These are phyloP conservation scores for Onychomys arenicola DNA, from an alignment of 2,797 vertebrate species.

Conservation along the genomic window DNA sequence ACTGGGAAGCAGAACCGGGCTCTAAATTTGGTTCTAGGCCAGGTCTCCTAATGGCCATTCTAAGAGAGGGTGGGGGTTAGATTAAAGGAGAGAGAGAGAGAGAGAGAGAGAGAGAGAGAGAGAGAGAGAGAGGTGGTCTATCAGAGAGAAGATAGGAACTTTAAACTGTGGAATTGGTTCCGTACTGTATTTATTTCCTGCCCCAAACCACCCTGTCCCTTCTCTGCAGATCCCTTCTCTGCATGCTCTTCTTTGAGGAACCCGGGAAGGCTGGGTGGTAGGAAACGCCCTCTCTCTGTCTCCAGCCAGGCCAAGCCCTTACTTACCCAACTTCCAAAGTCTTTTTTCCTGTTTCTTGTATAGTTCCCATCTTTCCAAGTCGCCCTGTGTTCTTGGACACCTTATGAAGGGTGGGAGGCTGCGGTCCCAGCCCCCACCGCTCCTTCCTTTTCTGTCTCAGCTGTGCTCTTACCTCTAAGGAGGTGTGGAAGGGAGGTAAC, in stretches of 20 bases:
- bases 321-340: constrained; percentile 56
- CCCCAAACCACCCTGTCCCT: not conserved
- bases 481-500: constrained; percentile 73
- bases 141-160: not conserved
- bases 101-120: not conserved
- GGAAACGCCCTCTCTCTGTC: not conserved
- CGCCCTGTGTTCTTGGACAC: not conserved
- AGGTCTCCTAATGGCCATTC: not conserved
- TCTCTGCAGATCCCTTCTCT: not conserved
- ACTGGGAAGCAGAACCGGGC: not conserved
- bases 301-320: not conserved
- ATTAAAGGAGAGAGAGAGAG: not conserved
- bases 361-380: constrained; percentile 65
- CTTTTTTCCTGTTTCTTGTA: constrained; percentile 47
- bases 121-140: not conserved
- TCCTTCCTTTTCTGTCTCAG: constrained; percentile 17
- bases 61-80: not conserved
- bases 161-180: not conserved
- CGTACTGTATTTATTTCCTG: not conserved
- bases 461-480: constrained; percentile 40
- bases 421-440: not conserved
- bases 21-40: not conserved
- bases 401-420: not conserved
- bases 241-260: not conserved
- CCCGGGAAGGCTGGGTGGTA: not conserved